phyloP scores from a whole-genome alignment of 2,888 invertebrate species.

The Oconnorella tubifera region DNA sequence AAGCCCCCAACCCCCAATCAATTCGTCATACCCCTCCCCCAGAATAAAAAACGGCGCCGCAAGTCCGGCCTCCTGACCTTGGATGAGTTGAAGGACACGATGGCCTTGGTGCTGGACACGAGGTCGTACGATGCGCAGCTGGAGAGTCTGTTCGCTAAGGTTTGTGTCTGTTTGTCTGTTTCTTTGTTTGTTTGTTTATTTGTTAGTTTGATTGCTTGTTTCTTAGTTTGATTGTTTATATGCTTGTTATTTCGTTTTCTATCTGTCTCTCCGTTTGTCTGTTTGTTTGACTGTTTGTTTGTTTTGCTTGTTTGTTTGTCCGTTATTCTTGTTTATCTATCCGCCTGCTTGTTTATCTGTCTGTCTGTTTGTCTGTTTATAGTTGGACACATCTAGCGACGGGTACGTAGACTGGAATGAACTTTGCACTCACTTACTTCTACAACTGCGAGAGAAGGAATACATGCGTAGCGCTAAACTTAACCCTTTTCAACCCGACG shows the following conservation, averaged over 20 bases:
- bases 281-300: no score
- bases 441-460: conserved; percentile 54
- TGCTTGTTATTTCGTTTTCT: conserved; percentile 2
- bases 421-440: conserved; percentile 53
- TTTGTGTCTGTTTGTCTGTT: no score
- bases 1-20: conserved; percentile 33
- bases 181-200: no score
- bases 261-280: no score
- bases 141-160: conserved; percentile 53
- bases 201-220: no score
- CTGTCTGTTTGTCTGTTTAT: no score
- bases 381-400: conserved; percentile 54
- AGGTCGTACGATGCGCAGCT: conserved; percentile 51
- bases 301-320: no score
- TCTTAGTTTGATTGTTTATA: no score
- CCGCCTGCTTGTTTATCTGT: no score
- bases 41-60: conserved; percentile 41
- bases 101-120: conserved; percentile 47
- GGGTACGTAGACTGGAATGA: conserved; percentile 57
- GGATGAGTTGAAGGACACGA: conserved; percentile 50
- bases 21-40: conserved; percentile 18
- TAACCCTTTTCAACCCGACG: conserved; percentile 50
- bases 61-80: conserved; percentile 49
- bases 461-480: conserved; percentile 49
- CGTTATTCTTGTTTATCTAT: no score